Percentiles rank a stretch among this genome's conserved stretches.
Conservation (phyloP, 1,140 invertebrate species). For the Amphibalanus amphitrite region DNA sequence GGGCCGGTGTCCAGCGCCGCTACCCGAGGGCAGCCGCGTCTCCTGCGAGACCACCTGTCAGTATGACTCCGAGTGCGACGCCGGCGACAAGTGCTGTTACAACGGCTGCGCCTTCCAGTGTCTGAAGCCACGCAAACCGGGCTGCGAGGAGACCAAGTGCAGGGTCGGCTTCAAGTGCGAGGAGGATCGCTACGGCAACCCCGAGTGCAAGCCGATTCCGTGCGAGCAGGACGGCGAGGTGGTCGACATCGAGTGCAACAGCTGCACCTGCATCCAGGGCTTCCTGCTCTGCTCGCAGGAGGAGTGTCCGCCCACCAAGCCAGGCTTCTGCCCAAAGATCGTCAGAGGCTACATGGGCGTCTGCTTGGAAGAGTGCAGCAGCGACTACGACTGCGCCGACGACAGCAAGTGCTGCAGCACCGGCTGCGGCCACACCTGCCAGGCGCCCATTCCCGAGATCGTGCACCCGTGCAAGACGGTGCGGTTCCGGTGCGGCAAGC, state of each 20-base stretch:
- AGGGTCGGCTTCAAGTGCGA: background rate
- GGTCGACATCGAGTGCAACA: slow-evolving; percentile 3
- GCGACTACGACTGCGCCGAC: background rate
- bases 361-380: background rate
- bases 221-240: background rate
- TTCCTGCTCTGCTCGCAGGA: slow-evolving; percentile 3
- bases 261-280: slow-evolving; percentile 5
- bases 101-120: background rate
- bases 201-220: background rate
- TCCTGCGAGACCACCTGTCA: background rate
- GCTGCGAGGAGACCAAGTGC: background rate
- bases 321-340: background rate
- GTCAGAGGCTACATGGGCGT: background rate
- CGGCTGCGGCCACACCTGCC: background rate
- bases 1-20: background rate
- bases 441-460: background rate
- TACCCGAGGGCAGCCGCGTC: background rate
- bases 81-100: background rate
- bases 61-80: background rate
- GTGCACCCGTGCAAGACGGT: slow-evolving; percentile 3
- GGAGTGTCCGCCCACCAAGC: background rate
- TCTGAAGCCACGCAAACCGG: background rate
- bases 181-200: background rate
- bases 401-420: background rate
- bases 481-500: background rate